Conservation (phyloP, 2,113 vertebrate species). For the Pachycephala philippinensis region DNA sequence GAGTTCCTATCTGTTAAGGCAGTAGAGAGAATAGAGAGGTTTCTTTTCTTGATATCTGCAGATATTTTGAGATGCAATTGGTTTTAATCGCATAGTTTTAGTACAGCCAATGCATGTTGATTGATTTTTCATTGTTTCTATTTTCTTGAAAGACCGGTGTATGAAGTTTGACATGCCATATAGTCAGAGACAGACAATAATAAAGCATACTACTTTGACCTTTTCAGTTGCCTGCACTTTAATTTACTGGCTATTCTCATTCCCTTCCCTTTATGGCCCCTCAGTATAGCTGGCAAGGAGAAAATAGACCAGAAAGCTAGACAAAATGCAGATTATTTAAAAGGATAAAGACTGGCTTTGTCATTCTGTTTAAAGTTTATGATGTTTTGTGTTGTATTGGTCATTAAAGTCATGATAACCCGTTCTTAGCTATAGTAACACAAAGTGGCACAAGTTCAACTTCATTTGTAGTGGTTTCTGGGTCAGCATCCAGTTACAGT, state of each 20-base stretch:
- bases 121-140: slow-evolving; percentile 19
- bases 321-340: slow-evolving; percentile 6
- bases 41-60: background rate
- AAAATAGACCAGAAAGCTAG: background rate
- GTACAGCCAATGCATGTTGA: background rate
- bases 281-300: background rate
- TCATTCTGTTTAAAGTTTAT: background rate
- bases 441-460: background rate
- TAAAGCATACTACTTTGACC: slow-evolving; percentile 16
- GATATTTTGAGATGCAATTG: background rate
- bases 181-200: background rate
- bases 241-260: slow-evolving; percentile 7
- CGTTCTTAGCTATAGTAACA: background rate
- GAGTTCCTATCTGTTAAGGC: background rate
- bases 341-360: background rate
- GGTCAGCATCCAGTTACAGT: background rate
- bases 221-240: slow-evolving; percentile 20
- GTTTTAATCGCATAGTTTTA: background rate
- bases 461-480: background rate
- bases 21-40: background rate
- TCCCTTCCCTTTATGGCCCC: background rate
- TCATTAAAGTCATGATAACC: background rate
- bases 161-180: slow-evolving; percentile 1
- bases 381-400: background rate
- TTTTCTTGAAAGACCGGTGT: background rate